Evolutionary conservation across 1,140 invertebrate species (phyloP), one percentile per base, ranked within the genome.

Genomic region (Polypedilum pembai): DNA sequence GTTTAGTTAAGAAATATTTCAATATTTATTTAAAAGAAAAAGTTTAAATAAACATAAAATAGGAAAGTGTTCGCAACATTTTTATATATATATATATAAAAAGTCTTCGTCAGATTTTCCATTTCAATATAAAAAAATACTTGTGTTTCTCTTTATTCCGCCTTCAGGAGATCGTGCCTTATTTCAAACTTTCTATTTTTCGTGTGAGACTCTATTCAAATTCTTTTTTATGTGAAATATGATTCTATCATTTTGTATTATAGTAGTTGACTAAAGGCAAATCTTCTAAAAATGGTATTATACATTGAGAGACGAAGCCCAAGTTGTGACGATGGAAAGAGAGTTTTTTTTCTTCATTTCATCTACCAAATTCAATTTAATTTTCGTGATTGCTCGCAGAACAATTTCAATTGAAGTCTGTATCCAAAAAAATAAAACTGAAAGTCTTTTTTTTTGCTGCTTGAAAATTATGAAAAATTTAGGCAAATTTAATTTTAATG

Each of bases 211-310:
- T 56, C 45, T 56, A 56, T 56, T 15, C 45, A 56, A 56, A 56
- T 56, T 56, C 45, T 56, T 56, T 45, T 56, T 56, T 56, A 56
- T 56, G 45, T 56, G 45, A 56, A 56, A 56, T 56, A 56, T 56
- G 45, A 56, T 56, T 56, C 45, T 56, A 56, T 56, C 45, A 4
- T 45, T 45, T 45, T 45, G 41, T 45, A 45, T 45, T 45, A 45
- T 15, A 45, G 1, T 45, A 12, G n/a, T 56, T n/a, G 12, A 56
- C 45, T n/a, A 56, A 56, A 56, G 45, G 45, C n/a, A 56, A 56
- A 56, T 56, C 45, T 56, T 56, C 45, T 56, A 56, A 56, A 56
- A 56, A 56, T 56, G 45, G 45, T 33, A 33, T 33, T 33, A 33
- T 33, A 33, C 24, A 33, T 33, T 33, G 24, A 33, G 24, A 33